Evolutionary conservation across 1,140 invertebrate species (phyloP).

Genomic region (Aphelinus atriplicis): DNA sequence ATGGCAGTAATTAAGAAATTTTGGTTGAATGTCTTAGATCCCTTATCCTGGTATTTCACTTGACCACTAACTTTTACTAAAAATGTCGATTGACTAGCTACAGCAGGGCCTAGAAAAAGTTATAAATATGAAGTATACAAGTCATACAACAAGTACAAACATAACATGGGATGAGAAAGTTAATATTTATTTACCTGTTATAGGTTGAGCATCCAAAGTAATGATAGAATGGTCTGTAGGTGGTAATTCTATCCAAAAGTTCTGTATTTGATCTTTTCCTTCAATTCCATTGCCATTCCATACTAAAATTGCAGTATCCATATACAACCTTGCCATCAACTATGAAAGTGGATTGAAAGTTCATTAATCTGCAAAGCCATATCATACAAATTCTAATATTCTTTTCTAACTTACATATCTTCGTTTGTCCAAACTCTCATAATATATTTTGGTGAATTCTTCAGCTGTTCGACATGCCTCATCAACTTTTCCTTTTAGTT

Average conservation of each 20-base stretch:
- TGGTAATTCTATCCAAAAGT: conserved; percentile 81
- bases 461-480: conserved; percentile 80
- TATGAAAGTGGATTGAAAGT: conserved; percentile 49
- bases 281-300: conserved; percentile 87
- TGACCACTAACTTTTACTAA: conserved; percentile 79
- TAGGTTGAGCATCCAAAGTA: conserved; percentile 82
- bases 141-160: conserved; percentile 24
- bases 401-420: conserved; percentile 73
- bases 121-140: conserved; percentile 19
- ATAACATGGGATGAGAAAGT: conserved; percentile 11
- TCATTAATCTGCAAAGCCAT: no score
- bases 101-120: conserved; percentile 63
- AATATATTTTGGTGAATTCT: conserved; percentile 85
- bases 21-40: conserved; percentile 77
- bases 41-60: conserved; percentile 73
- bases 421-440: conserved; percentile 82
- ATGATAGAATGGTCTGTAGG: conserved; percentile 74
- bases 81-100: conserved; percentile 76
- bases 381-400: background rate
- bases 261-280: conserved; percentile 80
- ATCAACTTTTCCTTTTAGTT: conserved; percentile 72
- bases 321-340: conserved; percentile 80
- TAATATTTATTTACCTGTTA: conserved; percentile 68
- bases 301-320: conserved; percentile 80
- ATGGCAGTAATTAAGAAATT: conserved; percentile 84